A percentile compares a stretch with the other conserved stretches of the same genome.
Conservation (phyloP, 1,140 invertebrate genomes). For the Schmidtea mediterranea region DNA sequence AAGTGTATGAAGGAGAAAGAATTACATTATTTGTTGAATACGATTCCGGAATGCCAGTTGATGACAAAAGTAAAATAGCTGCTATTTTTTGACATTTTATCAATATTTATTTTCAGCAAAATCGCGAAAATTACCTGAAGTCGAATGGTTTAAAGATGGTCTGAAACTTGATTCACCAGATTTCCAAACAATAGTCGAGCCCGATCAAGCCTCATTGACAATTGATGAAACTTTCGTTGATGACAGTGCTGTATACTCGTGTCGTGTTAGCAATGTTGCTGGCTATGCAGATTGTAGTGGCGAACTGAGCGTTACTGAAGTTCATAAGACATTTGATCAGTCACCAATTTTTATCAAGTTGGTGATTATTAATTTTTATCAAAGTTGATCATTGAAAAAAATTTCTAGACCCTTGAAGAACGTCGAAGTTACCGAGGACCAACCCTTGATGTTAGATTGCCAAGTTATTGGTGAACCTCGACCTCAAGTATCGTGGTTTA, state of each 20-base stretch:
- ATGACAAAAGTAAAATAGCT: no score
- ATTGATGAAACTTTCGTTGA: slow-evolving; percentile 54
- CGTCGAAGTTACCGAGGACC: background rate
- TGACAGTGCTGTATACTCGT: slow-evolving; percentile 48
- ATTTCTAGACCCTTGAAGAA: background rate
- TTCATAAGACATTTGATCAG: slow-evolving; percentile 2
- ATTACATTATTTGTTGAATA: no score
- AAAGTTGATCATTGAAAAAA: slow-evolving; percentile 7
- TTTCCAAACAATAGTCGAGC: background rate
- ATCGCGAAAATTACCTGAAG: no score
- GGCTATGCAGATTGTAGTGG: slow-evolving; percentile 45
- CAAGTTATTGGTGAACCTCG: background rate
- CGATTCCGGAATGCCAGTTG: no score
- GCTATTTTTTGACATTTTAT: no score
- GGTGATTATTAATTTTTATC: slow-evolving; percentile 1
- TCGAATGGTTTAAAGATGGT: slow-evolving; percentile 3
- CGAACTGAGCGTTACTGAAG: slow-evolving; percentile 38
- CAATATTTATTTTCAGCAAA: no score
- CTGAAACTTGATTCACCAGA: background rate
- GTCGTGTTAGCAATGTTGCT: slow-evolving; percentile 38
- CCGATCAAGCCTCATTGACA: slow-evolving; percentile 28
- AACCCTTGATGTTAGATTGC: background rate
- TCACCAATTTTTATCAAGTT: background rate
- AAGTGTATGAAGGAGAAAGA: no score
- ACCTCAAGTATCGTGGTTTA: slow-evolving; percentile 3